Base-by-base conservation (phyloP, 1,140 invertebrate species). In the Schlechtendalia chinensis region DNA sequence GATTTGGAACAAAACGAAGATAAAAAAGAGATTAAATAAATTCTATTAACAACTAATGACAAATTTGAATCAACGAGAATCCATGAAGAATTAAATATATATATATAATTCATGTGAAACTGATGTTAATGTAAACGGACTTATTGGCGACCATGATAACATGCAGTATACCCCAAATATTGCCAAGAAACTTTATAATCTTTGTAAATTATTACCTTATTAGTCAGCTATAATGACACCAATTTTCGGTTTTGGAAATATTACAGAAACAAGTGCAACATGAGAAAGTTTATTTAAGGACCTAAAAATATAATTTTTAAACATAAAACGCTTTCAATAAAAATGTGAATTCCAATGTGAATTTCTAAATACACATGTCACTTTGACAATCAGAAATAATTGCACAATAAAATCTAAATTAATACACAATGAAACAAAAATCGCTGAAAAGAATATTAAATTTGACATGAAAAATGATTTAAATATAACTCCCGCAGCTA, bases 211-310 rank as follows among this genome's bases (percentile, higher is more conserved):
- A 32, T 32, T 65, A 17, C 61, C 27, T 32, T 65, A 29, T 65
- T 65, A 29, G 27, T 65, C 61, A 5, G 61, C 61, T 19, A 29
- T 65, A 32, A 65, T 65, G 61, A 32, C 29, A 19, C 27, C 61
- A 39, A 32, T 32, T 32, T 65, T 65, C 19, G 11, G n/a, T 1
- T 65, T 17, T 65, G 29, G 29, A 0, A 65, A 65, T 32, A 3
- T 39, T n/a, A 65, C 61, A 65, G 61, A 63, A 19, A 32, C 17
- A 5, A 63, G 61, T 14, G 29, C 61, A 32, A 32, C 24, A 14
- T 29, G 3, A 5, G 27, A 65, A 65, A 65, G 27, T 65, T 65
- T 65, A 19, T 65, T 65, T 39, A 65, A 32, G 27, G 61, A 65
- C 22, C 14, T 65, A 8, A 32, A 65, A 12, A 12, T 63, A 12